Percentiles rank a stretch among this genome's conserved stretches.
Evolutionary conservation across 2,797 vertebrate genomes (phyloP).

Genomic region (Myotis planiceps): DNA sequence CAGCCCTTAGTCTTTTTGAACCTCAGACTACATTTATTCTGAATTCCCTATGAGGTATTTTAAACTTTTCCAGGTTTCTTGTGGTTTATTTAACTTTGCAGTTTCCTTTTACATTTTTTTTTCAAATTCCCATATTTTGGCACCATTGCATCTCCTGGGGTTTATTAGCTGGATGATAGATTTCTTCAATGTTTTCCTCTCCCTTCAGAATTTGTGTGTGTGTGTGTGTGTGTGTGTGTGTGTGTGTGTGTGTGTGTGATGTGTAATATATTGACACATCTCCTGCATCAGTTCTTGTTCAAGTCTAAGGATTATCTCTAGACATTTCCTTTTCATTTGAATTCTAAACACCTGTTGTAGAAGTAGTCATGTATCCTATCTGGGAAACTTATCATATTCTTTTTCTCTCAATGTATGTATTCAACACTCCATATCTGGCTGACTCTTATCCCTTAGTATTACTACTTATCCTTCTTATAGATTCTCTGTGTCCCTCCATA

Average conservation of each 20-base stretch:
- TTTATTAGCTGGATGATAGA: conserved; percentile 20
- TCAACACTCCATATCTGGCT: not conserved
- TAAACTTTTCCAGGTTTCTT: conserved; percentile 23
- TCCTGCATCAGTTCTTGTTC: conserved; percentile 3
- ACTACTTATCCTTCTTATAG: not conserved
- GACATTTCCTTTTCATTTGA: not conserved
- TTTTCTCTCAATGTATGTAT: not conserved
- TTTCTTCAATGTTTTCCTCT: not conserved
- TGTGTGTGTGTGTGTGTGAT: not conserved
- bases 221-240: not conserved
- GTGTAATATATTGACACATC: not conserved
- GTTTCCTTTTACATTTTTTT: not conserved
- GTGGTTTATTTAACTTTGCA: conserved; percentile 18
- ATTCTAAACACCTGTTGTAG: not conserved
- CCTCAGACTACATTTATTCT: not conserved
- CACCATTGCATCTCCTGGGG: not conserved
- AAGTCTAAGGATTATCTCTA: not conserved
- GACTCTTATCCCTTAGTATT: not conserved
- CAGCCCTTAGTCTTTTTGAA: not conserved
- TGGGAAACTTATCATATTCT: not conserved
- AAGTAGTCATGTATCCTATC: not conserved
- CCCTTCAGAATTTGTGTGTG: not conserved
- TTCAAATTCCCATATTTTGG: conserved; percentile 15
- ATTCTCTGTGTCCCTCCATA: not conserved
- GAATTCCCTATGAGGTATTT: conserved; percentile 17